These are phyloP conservation scores for Chlorops oryzae DNA, from an alignment of 1,140 invertebrate genomes.

Conservation along the genomic window DNA sequence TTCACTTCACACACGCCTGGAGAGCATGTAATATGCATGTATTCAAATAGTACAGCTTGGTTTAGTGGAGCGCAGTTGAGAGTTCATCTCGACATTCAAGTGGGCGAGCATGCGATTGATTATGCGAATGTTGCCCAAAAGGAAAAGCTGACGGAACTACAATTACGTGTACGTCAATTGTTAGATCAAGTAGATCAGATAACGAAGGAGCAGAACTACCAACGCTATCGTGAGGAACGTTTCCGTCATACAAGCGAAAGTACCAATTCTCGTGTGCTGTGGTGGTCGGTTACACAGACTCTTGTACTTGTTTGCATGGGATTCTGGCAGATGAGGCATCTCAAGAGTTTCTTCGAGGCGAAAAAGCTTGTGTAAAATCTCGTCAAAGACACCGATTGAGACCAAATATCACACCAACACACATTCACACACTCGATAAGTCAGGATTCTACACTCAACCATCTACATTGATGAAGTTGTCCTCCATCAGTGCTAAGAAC, in stretches of 20 bases:
- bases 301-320: slow-evolving; percentile 86
- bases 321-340: slow-evolving; percentile 97
- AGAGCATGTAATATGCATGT: slow-evolving; percentile 96
- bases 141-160: slow-evolving; percentile 94
- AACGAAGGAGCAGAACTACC: slow-evolving; percentile 99
- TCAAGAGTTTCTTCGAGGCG: slow-evolving; percentile 99
- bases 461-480: too few species aligned
- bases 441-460: too few species aligned
- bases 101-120: slow-evolving; percentile 97
- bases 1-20: slow-evolving; percentile 96
- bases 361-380: slow-evolving; percentile 97
- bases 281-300: slow-evolving; percentile 96
- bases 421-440: too few species aligned
- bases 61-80: slow-evolving; percentile 88
- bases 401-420: too few species aligned
- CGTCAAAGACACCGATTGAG: too few species aligned
- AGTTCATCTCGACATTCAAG: slow-evolving; percentile 97
- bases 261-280: slow-evolving; percentile 93
- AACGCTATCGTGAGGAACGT: slow-evolving; percentile 95
- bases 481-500: too few species aligned
- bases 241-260: slow-evolving; percentile 97
- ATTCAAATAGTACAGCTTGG: slow-evolving; percentile 96
- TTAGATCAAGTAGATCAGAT: slow-evolving; percentile 98
- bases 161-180: slow-evolving; percentile 90
- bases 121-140: slow-evolving; percentile 96